Evolutionary conservation across 2,113 vertebrate genomes (phyloP).

Genomic region (Hemibates koningsi): DNA sequence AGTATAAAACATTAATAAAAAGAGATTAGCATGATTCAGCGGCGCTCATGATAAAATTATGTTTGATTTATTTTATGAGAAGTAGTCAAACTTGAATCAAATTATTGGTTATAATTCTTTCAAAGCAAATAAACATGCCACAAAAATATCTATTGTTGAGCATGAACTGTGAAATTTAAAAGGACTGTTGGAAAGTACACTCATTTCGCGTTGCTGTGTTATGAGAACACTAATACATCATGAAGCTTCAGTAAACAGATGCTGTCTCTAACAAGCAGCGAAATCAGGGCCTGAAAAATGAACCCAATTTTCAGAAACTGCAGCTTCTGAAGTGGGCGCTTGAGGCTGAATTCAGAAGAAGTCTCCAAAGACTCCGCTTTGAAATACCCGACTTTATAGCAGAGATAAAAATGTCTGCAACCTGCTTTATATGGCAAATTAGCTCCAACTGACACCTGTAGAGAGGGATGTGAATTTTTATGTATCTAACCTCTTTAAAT

Average conservation of each 20-base stretch:
- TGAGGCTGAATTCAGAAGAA: not conserved
- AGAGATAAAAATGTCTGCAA: not conserved
- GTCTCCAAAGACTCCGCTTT: not conserved
- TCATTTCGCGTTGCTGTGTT: not conserved
- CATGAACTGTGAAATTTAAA: not conserved
- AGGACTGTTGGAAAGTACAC: not conserved
- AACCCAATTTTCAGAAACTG: not conserved
- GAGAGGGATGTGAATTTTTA: not conserved
- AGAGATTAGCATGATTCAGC: not conserved
- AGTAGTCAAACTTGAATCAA: not conserved
- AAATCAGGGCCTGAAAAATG: not conserved
- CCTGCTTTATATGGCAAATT: not conserved
- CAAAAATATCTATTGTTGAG: not conserved
- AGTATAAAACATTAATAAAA: not conserved
- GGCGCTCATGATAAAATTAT: not conserved
- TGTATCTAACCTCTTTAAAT: not conserved
- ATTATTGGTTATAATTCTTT: not conserved
- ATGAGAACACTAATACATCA: not conserved
- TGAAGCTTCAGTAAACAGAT: not conserved
- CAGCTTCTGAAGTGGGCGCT: not conserved
- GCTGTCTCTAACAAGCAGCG: not conserved
- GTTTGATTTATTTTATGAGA: not conserved
- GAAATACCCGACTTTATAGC: not conserved
- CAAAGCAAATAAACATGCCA: not conserved
- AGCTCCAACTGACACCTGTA: not conserved